Percentiles rank a stretch among this genome's conserved stretches.
Evolutionary conservation across 2,888 invertebrate species (phyloP).

Genomic region (Chydorus sphaericus): DNA sequence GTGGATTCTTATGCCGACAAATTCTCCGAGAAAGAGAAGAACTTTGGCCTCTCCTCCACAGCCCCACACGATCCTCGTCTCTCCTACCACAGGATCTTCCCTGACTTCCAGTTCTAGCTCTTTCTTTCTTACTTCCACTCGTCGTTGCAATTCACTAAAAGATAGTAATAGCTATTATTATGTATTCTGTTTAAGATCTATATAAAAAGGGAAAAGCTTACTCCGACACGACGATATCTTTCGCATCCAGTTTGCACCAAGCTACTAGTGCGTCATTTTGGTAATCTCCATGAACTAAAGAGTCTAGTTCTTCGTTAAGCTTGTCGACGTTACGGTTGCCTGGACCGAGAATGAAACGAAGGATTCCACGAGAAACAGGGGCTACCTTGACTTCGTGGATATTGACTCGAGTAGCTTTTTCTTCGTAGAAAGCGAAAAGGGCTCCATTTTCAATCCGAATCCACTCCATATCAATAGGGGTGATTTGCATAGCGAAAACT

Average conservation of each 20-base stretch:
- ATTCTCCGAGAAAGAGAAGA: constrained; percentile 15
- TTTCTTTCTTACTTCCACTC: background rate
- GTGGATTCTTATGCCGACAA: background rate
- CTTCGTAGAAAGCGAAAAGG: constrained; percentile 5
- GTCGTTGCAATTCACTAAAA: background rate
- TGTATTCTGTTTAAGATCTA: too few species aligned
- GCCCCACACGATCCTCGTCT: constrained; percentile 16
- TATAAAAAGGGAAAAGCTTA: too few species aligned
- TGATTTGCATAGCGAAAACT: background rate
- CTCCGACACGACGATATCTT: background rate
- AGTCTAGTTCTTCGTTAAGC: constrained; percentile 13
- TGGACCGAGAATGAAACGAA: constrained; percentile 13
- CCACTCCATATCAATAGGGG: constrained; percentile 15
- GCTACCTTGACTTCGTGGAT: background rate
- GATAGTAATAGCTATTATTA: too few species aligned
- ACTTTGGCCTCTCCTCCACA: constrained; percentile 14
- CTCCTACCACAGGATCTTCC: constrained; percentile 15
- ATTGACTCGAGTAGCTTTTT: background rate
- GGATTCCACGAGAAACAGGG: background rate
- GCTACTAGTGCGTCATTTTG: constrained; percentile 6
- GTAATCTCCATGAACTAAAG: constrained; percentile 11
- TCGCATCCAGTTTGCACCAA: constrained; percentile 5
- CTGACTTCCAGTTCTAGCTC: background rate
- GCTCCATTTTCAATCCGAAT: constrained; percentile 11
- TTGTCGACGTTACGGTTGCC: constrained; percentile 8